These are phyloP conservation scores for Heliconius ethilla DNA, from an alignment of 2,888 invertebrate genomes.

Conservation along the genomic window DNA sequence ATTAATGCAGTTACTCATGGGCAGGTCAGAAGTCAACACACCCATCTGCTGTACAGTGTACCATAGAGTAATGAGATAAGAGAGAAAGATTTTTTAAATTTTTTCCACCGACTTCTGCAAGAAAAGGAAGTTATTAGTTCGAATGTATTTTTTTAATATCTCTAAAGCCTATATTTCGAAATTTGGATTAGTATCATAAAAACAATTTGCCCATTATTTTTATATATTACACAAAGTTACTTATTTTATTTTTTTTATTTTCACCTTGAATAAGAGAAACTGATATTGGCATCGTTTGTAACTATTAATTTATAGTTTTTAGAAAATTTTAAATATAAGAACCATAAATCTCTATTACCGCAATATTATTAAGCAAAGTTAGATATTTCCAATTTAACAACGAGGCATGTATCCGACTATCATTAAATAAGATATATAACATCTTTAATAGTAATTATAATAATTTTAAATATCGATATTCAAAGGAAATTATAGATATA, in stretches of 20 bases:
- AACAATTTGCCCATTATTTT: background rate
- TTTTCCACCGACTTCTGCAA: too few relatives aligned
- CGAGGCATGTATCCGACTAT: conserved; percentile 15
- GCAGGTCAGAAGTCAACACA: conserved; percentile 62
- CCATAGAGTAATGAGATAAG: conserved; percentile 29
- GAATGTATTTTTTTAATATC: too few relatives aligned
- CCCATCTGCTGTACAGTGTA: conserved; percentile 22
- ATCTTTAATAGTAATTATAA: conserved; percentile 13
- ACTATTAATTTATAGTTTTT: conserved; percentile 4
- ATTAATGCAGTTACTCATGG: conserved; percentile 56
- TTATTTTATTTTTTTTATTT: background rate
- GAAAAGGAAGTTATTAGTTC: too few relatives aligned
- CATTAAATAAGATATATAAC: conserved; percentile 17
- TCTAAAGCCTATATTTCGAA: background rate
- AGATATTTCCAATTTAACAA: conserved; percentile 14
- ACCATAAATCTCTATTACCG: conserved; percentile 11
- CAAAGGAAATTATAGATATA: background rate
- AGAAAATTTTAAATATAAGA: conserved; percentile 19
- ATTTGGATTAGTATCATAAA: background rate
- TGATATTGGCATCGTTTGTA: background rate
- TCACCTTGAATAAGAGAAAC: conserved; percentile 28
- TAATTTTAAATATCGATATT: conserved; percentile 16
- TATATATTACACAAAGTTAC: background rate
- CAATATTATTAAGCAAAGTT: background rate
- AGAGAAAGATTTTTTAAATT: background rate